Evolutionary conservation across 1,140 invertebrate genomes (phyloP).

Genomic region (Drosophila sulfurigaster): DNA sequence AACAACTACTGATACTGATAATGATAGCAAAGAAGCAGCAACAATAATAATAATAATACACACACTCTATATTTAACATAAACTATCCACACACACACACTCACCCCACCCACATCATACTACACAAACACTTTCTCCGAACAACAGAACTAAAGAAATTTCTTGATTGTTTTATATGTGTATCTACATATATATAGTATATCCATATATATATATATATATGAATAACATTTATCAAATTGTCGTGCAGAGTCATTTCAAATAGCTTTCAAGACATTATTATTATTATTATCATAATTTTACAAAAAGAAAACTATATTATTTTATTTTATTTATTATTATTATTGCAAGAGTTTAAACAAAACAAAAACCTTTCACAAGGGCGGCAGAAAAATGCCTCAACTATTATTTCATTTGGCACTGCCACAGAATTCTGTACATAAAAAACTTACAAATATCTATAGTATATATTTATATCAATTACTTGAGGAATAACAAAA

Average conservation of each 20-base stretch:
- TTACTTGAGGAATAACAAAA: neutral
- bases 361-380: slow-evolving; percentile 38
- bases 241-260: slow-evolving; percentile 50
- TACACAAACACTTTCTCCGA: slow-evolving; percentile 15
- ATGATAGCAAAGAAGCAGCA: slow-evolving; percentile 45
- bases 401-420: slow-evolving; percentile 46
- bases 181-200: slow-evolving; percentile 5
- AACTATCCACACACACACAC: slow-evolving; percentile 23
- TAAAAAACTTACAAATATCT: slow-evolving; percentile 18
- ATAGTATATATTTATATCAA: slow-evolving; percentile 9
- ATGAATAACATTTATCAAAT: slow-evolving; percentile 17
- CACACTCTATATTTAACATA: slow-evolving; percentile 13
- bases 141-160: slow-evolving; percentile 27
- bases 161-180: slow-evolving; percentile 21
- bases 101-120: slow-evolving; percentile 12
- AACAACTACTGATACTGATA: slow-evolving; percentile 26
- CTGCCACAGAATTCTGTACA: slow-evolving; percentile 33
- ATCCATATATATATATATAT: no score
- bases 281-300: slow-evolving; percentile 23
- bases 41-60: slow-evolving; percentile 52
- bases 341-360: slow-evolving; percentile 35
- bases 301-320: slow-evolving; percentile 7
- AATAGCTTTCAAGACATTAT: slow-evolving; percentile 56
- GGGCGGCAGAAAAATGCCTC: slow-evolving; percentile 28
- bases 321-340: slow-evolving; percentile 37